Base-by-base conservation (phyloP, 1,140 invertebrate genomes). In the Whitmania pigra region DNA sequence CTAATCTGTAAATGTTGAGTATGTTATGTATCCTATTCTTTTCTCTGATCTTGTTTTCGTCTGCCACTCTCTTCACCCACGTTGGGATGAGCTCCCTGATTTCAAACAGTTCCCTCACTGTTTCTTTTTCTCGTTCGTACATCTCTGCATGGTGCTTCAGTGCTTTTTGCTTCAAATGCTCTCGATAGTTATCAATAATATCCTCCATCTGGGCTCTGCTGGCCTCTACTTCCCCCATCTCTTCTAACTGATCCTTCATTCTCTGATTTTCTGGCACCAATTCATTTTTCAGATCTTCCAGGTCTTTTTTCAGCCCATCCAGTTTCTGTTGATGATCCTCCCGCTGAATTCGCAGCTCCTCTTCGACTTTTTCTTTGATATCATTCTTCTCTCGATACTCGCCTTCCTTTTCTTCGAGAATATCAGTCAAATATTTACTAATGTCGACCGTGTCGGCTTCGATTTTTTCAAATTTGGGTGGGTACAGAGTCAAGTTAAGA, bases 401-500 rank as follows among this genome's bases (percentile, higher is more conserved):
- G 22, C 1, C 29, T 13, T 63, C 57, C 29, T 63, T 22, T 63
- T 13, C 22, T 13, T 63, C 57, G 6, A 63, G 13, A 22, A 17
- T 22, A 7, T 31, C 57, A 15, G 9, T 63, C 57, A 63, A 63
- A 31, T 63, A 63, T 7, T 31, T 63, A 22, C 2, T 5, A 31
- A 63, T 63, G 29, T 63, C 57, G 29, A 25, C 29, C 57, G 57
- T 63, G 57, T 63, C 57, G 20, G 57, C 18, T n/a, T 63, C 57
- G 11, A 63, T 63, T 63, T 63, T 63, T 63, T 63, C 57, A 63
- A 63, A 63, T 63, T 63, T 63, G 22, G 57, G 22, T 25, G 57
- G 57, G 29, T 63, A 63, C 2, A 63, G 20, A 3, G 57, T 63
- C 22, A 63, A 18, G 57, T 63, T 63, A 1, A 63, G 29, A 31